Conservation (phyloP, 2,888 invertebrate genomes). For the Troides oblongomaculatus region DNA sequence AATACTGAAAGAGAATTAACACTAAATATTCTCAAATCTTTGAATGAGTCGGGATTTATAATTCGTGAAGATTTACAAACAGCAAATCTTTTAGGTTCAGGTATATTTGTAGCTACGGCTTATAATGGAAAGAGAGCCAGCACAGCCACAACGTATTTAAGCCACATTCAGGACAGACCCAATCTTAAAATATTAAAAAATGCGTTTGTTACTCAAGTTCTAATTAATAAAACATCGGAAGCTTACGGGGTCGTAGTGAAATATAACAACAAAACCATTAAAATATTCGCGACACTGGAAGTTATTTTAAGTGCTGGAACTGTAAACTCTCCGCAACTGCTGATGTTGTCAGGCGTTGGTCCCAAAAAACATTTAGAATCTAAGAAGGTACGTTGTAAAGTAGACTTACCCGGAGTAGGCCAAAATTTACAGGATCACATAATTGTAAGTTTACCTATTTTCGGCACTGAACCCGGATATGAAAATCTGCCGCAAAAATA, state of each 20-base stretch:
- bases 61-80: slow-evolving; percentile 57
- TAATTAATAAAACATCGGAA: slow-evolving; percentile 63
- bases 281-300: slow-evolving; percentile 54
- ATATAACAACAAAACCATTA: slow-evolving; percentile 37
- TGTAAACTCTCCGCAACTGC: slow-evolving; percentile 71
- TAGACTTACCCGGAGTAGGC: slow-evolving; percentile 71
- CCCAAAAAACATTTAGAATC: slow-evolving; percentile 55
- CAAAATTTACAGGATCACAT: slow-evolving; percentile 77
- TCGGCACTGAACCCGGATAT: slow-evolving; percentile 46
- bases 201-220: slow-evolving; percentile 69
- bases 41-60: slow-evolving; percentile 32
- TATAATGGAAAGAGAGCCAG: slow-evolving; percentile 69
- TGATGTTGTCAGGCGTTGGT: slow-evolving; percentile 77
- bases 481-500: slow-evolving; percentile 40
- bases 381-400: slow-evolving; percentile 54
- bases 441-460: slow-evolving; percentile 57
- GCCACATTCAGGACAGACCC: slow-evolving; percentile 41
- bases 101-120: slow-evolving; percentile 66
- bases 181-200: slow-evolving; percentile 67
- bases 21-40: slow-evolving; percentile 53
- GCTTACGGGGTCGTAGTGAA: slow-evolving; percentile 61
- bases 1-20: slow-evolving; percentile 54
- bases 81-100: slow-evolving; percentile 67
- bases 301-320: slow-evolving; percentile 72
- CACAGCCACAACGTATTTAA: slow-evolving; percentile 70